Base-by-base conservation (phyloP, 2,113 vertebrate genomes). In the Pogona vitticeps region DNA sequence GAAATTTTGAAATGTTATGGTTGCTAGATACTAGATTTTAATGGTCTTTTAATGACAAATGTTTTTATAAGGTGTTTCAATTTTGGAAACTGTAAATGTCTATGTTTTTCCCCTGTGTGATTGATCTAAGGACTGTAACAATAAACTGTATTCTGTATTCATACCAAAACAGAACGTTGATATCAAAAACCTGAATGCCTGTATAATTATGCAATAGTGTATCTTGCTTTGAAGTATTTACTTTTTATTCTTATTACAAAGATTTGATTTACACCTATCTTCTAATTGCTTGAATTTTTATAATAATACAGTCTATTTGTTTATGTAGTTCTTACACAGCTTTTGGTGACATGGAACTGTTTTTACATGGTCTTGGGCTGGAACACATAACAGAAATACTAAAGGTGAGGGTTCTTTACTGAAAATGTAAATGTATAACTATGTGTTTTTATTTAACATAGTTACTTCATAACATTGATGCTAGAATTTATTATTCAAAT, bases 331-430 rank as follows among this genome's bases (percentile, higher is more conserved):
- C 91, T 33, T 93, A 59, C 91, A 96, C 96, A 91, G 46, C 92
- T 58, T 95, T 98, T 77, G 95, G 96, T 95, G 98, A 97, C 71
- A 82, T 98, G 73, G 96, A 98, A 89, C 92, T 99, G 80, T 96
- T 99, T 94, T 97, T 99, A 40, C 96, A 98, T 84, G 98, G 98
- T 59, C 95, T 99, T 76, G 96, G 95, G 86, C 96, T 99, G 81
- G 97, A 97, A 90, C 94, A 98, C 90, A 91, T 99, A 83, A 82
- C 91, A 76, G 97, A 97, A 86, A 84, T 96, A 75, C 52, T 97
- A 83, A 96, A 96, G 96, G 97, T 97, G 95, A 94, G 91, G 90
- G 92, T 90, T 85, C 26, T 89, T 52, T 87, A 12, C 2, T 91
- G 20, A 91, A 28, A 89, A 4, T 18, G 58, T 91, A 31, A 13